Evolutionary conservation across 2,888 invertebrate species (phyloP).

Genomic region (Drosophila borborema): DNA sequence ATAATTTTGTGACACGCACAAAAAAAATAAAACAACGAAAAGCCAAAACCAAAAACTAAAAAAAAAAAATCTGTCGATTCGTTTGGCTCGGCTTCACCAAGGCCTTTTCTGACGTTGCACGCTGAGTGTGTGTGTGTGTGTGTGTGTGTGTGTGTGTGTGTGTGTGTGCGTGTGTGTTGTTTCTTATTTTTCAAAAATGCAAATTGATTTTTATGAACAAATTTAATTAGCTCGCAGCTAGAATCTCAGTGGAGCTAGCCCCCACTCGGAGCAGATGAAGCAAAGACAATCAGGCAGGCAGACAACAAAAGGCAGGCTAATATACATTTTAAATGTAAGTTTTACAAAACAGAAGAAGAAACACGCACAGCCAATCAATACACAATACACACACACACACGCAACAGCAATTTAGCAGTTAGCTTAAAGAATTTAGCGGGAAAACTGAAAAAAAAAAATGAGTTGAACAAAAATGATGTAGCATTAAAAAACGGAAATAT

Average conservation of each 20-base stretch:
- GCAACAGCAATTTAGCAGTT: constrained; percentile 10
- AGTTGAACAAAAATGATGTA: neutral
- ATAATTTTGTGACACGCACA: constrained; percentile 45
- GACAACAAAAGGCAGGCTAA: constrained; percentile 31
- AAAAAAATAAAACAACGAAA: constrained; percentile 24
- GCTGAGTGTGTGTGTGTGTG: constrained; percentile 22
- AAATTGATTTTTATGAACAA: constrained; percentile 81
- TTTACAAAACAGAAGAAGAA: constrained; percentile 1
- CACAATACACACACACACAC: constrained; percentile 24
- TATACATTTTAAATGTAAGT: constrained; percentile 50
- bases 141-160: neutral
- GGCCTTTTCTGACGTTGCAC: constrained; percentile 79
- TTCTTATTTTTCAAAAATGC: constrained; percentile 60
- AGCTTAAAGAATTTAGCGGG: constrained; percentile 4
- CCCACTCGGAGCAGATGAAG: neutral
- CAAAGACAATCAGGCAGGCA: neutral
- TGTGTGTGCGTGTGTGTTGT: neutral
- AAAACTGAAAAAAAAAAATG: neutral
- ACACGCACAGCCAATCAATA: constrained; percentile 13
- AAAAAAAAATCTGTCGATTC: constrained; percentile 45
- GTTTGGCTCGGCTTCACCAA: constrained; percentile 59
- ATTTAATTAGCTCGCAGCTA: constrained; percentile 82
- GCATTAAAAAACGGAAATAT: neutral
- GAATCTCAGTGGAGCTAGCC: constrained; percentile 52
- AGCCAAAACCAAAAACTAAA: constrained; percentile 1